Conservation (phyloP, 2,113 vertebrate species). For the Cynopterus brachyotis region DNA sequence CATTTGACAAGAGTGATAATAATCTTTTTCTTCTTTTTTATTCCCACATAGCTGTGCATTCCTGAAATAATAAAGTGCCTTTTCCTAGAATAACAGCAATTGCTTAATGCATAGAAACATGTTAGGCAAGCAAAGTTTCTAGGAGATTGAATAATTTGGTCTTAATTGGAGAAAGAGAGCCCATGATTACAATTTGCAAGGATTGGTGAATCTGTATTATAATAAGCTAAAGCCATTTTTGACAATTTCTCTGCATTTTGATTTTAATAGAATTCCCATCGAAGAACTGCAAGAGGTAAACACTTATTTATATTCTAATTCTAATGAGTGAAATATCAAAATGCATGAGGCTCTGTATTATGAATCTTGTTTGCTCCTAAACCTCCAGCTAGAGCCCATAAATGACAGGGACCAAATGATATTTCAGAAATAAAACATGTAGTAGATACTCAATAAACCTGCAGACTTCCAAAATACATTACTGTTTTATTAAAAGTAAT, state of each 20-base stretch:
- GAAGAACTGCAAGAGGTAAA: neutral
- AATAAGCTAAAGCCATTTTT: conserved; percentile 35
- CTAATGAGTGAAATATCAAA: conserved; percentile 33
- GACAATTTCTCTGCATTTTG: neutral
- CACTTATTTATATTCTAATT: neutral
- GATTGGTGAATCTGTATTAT: neutral
- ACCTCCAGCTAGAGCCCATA: neutral
- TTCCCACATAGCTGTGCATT: neutral
- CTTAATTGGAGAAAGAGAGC: conserved; percentile 20
- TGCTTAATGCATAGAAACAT: conserved; percentile 1
- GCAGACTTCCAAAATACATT: neutral
- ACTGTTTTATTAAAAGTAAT: neutral
- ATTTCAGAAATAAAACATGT: neutral
- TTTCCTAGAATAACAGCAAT: neutral
- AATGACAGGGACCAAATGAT: neutral
- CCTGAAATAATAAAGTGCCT: neutral
- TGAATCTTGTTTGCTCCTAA: neutral
- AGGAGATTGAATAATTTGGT: neutral
- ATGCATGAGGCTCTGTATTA: neutral
- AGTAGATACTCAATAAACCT: neutral
- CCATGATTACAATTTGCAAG: neutral
- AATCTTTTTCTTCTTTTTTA: neutral
- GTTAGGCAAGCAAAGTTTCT: neutral
- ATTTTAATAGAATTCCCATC: conserved; percentile 27
- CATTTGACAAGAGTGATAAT: neutral